phyloP scores from a whole-genome alignment of 2,888 invertebrate genomes.

The Hedychridium roseum region DNA sequence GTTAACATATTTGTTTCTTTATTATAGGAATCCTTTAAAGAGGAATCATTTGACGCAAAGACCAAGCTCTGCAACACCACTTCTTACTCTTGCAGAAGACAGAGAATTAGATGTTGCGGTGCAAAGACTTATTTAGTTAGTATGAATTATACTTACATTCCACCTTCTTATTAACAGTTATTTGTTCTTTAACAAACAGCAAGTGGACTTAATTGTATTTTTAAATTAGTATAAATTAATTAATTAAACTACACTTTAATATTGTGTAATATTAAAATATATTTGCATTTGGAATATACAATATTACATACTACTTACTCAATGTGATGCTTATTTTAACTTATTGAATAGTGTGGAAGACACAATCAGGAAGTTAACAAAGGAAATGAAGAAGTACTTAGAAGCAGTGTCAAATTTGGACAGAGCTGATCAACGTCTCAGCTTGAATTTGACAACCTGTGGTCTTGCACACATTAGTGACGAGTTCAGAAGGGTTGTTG shows the following conservation, averaged over 20 bases:
- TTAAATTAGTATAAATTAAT: too few relatives aligned
- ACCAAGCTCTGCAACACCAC: conserved; percentile 55
- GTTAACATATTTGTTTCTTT: background rate
- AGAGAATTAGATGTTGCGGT: conserved; percentile 57
- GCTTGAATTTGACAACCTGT: conserved; percentile 59
- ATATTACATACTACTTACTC: too few relatives aligned
- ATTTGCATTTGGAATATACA: background rate
- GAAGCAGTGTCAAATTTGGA: conserved; percentile 52
- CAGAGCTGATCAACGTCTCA: conserved; percentile 60
- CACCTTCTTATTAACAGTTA: background rate
- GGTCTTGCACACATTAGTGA: conserved; percentile 60
- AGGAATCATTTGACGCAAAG: conserved; percentile 52
- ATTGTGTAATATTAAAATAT: conserved; percentile 1
- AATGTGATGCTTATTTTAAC: too few relatives aligned
- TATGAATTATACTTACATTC: conserved; percentile 7
- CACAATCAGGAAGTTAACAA: conserved; percentile 56
- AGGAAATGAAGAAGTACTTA: conserved; percentile 61
- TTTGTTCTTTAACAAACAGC: too few relatives aligned
- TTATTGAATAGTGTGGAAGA: conserved; percentile 53
- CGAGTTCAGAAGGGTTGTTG: conserved; percentile 59
- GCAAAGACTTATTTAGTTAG: conserved; percentile 58
- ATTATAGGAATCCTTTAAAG: conserved; percentile 55
- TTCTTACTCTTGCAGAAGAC: conserved; percentile 55
- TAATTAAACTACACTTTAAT: conserved; percentile 1
- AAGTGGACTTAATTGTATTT: too few relatives aligned